phyloP scores from a whole-genome alignment of 2,113 vertebrate genomes.

The Albula goreensis region DNA sequence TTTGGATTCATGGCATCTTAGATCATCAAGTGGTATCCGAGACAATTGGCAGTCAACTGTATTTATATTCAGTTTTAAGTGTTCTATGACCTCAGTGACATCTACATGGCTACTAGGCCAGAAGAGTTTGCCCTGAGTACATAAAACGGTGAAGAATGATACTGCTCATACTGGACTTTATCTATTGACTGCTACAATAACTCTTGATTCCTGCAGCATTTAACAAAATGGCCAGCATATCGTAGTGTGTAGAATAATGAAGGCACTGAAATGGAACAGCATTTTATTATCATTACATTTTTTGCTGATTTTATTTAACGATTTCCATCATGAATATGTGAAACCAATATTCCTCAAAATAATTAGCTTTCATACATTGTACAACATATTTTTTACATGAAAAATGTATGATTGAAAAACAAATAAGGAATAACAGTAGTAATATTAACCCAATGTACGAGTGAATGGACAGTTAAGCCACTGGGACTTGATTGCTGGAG shows the following conservation, averaged over 20 bases:
- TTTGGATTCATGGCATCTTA: no score
- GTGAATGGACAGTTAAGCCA: slow-evolving; percentile 6
- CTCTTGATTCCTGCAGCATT: neutral
- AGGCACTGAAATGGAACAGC: neutral
- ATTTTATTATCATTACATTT: neutral
- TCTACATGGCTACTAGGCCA: no score
- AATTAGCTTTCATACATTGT: neutral
- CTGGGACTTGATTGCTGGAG: slow-evolving; percentile 10
- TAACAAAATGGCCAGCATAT: no score
- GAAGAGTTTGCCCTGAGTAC: neutral
- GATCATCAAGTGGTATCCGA: no score
- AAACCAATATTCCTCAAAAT: neutral
- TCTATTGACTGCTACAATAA: neutral
- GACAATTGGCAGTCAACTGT: no score
- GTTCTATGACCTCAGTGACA: no score
- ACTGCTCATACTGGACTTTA: slow-evolving; percentile 19
- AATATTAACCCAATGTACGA: neutral
- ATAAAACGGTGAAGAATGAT: neutral
- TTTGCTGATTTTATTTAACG: neutral
- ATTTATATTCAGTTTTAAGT: no score
- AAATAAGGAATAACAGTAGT: neutral
- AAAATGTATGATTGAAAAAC: neutral
- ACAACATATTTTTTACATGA: neutral
- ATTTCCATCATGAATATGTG: neutral
- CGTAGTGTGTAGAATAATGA: neutral